A percentile compares a stretch with the other conserved stretches of the same genome.
phyloP scores from a whole-genome alignment of 2,888 invertebrate genomes.

The Caenorhabditis becei region DNA sequence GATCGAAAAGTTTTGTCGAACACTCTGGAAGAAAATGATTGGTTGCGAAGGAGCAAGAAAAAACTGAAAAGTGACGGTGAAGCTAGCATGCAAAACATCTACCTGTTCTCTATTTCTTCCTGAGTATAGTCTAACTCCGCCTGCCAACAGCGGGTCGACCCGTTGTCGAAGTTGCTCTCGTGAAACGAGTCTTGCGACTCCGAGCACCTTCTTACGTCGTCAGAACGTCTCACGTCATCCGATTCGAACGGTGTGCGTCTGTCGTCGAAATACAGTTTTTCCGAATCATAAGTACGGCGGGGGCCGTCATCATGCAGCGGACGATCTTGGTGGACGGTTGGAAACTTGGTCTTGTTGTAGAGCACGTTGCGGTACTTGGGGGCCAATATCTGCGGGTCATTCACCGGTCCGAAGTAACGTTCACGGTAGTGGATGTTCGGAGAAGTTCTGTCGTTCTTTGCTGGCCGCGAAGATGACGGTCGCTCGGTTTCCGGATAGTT shows the following conservation, averaged over 20 bases:
- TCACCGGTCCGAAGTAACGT: constrained; percentile 4
- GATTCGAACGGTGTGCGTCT: constrained; percentile 2
- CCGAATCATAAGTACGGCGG: constrained; percentile 7
- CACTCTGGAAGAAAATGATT: constrained; percentile 11
- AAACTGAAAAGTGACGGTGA: neutral
- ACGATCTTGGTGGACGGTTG: constrained; percentile 7
- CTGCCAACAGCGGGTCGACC: neutral
- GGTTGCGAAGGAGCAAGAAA: too few species aligned
- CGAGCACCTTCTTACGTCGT: constrained; percentile 20
- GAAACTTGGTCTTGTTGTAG: constrained; percentile 13
- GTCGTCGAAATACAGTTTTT: constrained; percentile 22
- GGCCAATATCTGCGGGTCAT: constrained; percentile 20
- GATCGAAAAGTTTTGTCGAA: constrained; percentile 32
- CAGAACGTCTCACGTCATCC: neutral
- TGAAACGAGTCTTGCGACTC: constrained; percentile 34
- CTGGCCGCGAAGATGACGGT: constrained; percentile 13
- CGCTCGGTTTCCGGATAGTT: constrained; percentile 15
- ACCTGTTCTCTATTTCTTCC: constrained; percentile 43
- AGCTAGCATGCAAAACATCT: neutral
- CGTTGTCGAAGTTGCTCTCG: neutral
- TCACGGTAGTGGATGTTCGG: constrained; percentile 4
- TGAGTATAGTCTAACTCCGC: constrained; percentile 31
- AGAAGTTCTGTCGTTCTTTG: constrained; percentile 5
- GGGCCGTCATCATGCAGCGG: neutral
- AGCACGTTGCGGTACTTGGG: constrained; percentile 15